Conservation (phyloP, 2,888 invertebrate species). For the Proisotoma minuta region DNA sequence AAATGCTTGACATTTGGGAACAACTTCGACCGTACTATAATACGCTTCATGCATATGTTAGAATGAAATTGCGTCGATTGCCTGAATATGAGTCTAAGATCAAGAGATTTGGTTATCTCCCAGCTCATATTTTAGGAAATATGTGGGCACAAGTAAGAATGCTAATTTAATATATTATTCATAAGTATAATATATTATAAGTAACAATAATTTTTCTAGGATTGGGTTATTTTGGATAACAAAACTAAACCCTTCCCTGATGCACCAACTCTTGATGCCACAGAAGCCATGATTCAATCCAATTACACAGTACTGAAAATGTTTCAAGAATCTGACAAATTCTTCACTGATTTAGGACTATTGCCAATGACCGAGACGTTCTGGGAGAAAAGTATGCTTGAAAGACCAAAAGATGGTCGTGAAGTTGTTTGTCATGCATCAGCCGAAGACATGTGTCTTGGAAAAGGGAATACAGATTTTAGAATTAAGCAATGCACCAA, state of each 20-base stretch:
- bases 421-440: constrained; percentile 49
- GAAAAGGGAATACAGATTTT: constrained; percentile 37
- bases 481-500: constrained; percentile 50
- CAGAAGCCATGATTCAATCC: constrained; percentile 64
- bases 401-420: constrained; percentile 66
- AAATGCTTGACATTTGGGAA: constrained; percentile 58
- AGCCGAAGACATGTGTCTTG: constrained; percentile 44
- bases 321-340: constrained; percentile 63
- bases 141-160: constrained; percentile 69
- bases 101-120: constrained; percentile 46
- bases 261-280: constrained; percentile 67
- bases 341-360: constrained; percentile 74
- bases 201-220: constrained; percentile 15
- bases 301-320: constrained; percentile 40
- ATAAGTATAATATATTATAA: not conserved
- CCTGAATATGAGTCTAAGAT: constrained; percentile 49
- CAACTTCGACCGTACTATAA: constrained; percentile 70
- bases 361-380: constrained; percentile 76
- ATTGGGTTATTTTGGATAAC: constrained; percentile 69
- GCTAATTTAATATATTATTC: not conserved
- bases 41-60: constrained; percentile 75
- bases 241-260: constrained; percentile 71
- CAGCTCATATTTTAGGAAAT: constrained; percentile 56
- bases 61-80: constrained; percentile 59
- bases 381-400: constrained; percentile 78